Evolutionary conservation across 2,797 vertebrate species (phyloP).

Genomic region (Zenarchopterus dispar): DNA sequence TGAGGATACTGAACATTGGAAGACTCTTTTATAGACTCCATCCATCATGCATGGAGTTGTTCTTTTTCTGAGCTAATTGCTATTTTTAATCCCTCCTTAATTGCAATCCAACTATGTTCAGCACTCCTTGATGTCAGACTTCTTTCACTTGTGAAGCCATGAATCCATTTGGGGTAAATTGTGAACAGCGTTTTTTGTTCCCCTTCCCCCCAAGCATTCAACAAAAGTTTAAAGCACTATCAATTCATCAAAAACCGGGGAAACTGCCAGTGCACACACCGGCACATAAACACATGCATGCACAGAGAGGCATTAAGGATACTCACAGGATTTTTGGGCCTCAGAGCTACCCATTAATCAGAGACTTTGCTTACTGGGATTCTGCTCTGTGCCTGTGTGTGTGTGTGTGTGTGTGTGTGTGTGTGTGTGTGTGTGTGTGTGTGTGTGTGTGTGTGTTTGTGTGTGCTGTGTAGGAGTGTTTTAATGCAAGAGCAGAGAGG

Average conservation of each 20-base stretch:
- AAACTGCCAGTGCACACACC: slow-evolving; percentile 35
- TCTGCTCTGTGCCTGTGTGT: slow-evolving; percentile 19
- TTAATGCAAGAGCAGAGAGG: slow-evolving; percentile 1
- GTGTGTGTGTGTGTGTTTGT: slow-evolving; percentile 11
- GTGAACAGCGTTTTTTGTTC: slow-evolving; percentile 65
- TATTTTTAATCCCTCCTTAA: slow-evolving; percentile 19
- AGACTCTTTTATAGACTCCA: neutral
- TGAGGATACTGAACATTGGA: neutral
- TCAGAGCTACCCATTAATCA: slow-evolving; percentile 78
- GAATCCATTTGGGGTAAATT: slow-evolving; percentile 72
- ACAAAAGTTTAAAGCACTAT: slow-evolving; percentile 71
- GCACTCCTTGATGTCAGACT: slow-evolving; percentile 35
- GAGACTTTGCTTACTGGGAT: slow-evolving; percentile 55
- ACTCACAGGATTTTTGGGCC: slow-evolving; percentile 56
- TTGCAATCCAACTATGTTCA: slow-evolving; percentile 6
- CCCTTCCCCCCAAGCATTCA: slow-evolving; percentile 49
- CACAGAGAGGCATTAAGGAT: slow-evolving; percentile 54
- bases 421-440: slow-evolving; percentile 1
- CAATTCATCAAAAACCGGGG: slow-evolving; percentile 77
- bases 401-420: slow-evolving; percentile 11
- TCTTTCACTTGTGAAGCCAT: slow-evolving; percentile 55
- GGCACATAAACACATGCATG: slow-evolving; percentile 13
- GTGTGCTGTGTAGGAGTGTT: slow-evolving; percentile 8
- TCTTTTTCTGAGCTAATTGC: neutral
- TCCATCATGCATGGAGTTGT: slow-evolving; percentile 8